These are phyloP conservation scores for Tympanoctomys barrerae DNA, from an alignment of 2,797 vertebrate species.

Conservation along the genomic window DNA sequence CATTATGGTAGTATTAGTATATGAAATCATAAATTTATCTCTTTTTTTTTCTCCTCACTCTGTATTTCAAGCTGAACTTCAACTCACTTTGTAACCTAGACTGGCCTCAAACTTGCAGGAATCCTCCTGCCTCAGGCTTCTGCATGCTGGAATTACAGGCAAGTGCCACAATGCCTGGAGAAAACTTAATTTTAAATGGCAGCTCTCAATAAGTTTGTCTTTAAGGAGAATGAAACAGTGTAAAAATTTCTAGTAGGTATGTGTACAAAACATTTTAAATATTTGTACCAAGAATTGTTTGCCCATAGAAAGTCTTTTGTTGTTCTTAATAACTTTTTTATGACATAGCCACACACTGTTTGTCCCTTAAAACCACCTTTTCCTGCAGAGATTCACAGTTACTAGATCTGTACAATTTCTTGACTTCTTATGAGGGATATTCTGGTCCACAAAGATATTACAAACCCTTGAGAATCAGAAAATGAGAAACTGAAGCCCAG, in stretches of 20 bases:
- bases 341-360: not conserved
- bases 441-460: not conserved
- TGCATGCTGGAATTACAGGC: not conserved
- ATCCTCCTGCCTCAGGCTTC: not conserved
- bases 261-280: not conserved
- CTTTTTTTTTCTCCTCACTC: not conserved
- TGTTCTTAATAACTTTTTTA: conserved; percentile 33
- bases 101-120: not conserved
- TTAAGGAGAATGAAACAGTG: conserved; percentile 15
- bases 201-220: conserved; percentile 14
- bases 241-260: conserved; percentile 34
- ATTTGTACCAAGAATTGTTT: conserved; percentile 26
- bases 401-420: not conserved
- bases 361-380: not conserved
- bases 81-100: not conserved
- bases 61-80: not conserved
- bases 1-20: conserved; percentile 1
- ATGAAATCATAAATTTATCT: not conserved
- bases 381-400: not conserved
- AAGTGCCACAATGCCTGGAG: not conserved
- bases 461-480: not conserved
- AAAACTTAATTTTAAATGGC: conserved; percentile 64
- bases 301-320: not conserved
- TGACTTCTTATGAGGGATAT: not conserved
- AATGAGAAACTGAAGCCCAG: not conserved